Percentiles rank a stretch among this genome's conserved stretches.
Evolutionary conservation across 2,113 vertebrate genomes (phyloP).

Genomic region (Anguilla rostrata): DNA sequence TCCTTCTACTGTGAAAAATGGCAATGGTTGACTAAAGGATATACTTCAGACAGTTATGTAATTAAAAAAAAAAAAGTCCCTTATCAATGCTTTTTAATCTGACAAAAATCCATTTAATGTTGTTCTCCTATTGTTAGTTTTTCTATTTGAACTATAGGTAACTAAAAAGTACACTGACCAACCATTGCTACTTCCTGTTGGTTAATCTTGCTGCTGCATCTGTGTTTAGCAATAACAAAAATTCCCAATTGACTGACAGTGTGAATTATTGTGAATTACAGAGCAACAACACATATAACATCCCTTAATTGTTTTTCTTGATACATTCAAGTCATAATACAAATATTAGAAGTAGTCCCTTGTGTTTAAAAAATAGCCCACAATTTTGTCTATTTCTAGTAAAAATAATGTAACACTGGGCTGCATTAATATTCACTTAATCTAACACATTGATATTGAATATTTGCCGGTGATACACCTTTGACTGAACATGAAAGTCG

Average conservation of each 20-base stretch:
- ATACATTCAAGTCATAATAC: no score
- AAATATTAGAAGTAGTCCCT: no score
- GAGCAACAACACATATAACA: no score
- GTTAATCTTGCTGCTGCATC: not conserved
- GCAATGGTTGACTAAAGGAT: not conserved
- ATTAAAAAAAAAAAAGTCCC: no score
- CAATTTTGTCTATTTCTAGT: not conserved
- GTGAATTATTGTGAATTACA: not conserved
- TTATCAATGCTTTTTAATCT: no score
- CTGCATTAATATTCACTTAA: not conserved
- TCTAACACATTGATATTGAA: not conserved
- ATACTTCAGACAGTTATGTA: not conserved
- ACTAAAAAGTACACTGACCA: not conserved
- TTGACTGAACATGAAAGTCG: not conserved
- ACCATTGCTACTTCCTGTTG: not conserved
- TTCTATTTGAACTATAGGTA: not conserved
- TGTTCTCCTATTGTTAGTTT: not conserved
- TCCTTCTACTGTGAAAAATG: not conserved
- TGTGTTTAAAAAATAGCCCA: no score
- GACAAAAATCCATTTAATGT: no score
- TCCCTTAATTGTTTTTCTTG: no score
- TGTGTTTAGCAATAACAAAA: slow-evolving; percentile 18
- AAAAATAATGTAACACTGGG: not conserved
- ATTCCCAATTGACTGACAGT: not conserved
- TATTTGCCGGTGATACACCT: not conserved